Evolutionary conservation across 1,140 invertebrate genomes (phyloP).

Genomic region (Diorhabda elongata): DNA sequence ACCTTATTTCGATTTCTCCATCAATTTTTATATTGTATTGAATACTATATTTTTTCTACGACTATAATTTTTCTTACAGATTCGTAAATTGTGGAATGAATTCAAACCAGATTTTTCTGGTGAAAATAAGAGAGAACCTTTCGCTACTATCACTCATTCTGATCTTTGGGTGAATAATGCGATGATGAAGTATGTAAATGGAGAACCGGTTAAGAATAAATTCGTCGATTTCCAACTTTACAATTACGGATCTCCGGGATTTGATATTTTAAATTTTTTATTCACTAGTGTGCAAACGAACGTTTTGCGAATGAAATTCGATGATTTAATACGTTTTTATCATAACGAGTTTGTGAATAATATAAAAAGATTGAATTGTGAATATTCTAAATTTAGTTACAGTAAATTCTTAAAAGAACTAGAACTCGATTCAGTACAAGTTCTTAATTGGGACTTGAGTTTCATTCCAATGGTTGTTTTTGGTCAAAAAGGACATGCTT

Average conservation of each 20-base stretch:
- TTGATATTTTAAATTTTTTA: conserved; percentile 58
- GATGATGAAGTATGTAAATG: conserved; percentile 42
- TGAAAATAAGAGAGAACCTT: conserved; percentile 41
- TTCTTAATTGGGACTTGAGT: neutral
- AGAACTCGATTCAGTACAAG: neutral
- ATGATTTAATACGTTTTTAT: conserved; percentile 52
- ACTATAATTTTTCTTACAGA: no score
- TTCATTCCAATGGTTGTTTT: neutral
- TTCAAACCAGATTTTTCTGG: no score
- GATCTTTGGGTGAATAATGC: conserved; percentile 65
- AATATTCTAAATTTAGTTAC: conserved; percentile 17
- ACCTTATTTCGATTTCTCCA: no score
- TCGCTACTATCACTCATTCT: conserved; percentile 52
- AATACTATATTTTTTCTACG: no score
- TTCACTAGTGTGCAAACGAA: conserved; percentile 50
- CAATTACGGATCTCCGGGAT: conserved; percentile 50
- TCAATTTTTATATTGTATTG: no score
- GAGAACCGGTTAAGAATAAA: conserved; percentile 49
- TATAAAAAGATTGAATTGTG: conserved; percentile 16
- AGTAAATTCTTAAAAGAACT: conserved; percentile 22
- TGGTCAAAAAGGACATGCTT: neutral
- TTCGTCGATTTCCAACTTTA: conserved; percentile 63
- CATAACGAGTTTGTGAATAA: conserved; percentile 47
- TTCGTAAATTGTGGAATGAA: no score
- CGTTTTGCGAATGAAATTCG: conserved; percentile 45